These are phyloP conservation scores for Tenthredo livida DNA, from an alignment of 2,888 invertebrate species.

Conservation along the genomic window DNA sequence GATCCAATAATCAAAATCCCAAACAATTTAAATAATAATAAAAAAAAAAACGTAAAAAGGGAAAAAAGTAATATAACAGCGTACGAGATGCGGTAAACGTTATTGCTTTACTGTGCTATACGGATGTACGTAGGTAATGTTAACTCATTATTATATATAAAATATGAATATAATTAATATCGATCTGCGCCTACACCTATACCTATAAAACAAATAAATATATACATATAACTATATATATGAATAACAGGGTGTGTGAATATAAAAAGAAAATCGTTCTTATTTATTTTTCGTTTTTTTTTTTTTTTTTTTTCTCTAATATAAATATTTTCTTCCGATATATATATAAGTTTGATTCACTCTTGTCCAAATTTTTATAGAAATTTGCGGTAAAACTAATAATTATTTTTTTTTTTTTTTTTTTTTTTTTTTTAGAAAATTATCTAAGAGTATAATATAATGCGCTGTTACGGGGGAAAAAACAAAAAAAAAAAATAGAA, in stretches of 20 bases:
- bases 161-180: constrained; percentile 22
- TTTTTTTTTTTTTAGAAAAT: background rate
- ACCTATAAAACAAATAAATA: constrained; percentile 19
- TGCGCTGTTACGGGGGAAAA: no score
- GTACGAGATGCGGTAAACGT: background rate
- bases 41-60: background rate
- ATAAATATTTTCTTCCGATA: background rate
- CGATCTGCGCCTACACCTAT: constrained; percentile 42
- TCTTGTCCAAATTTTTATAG: background rate
- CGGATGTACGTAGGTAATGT: background rate
- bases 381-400: background rate
- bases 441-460: no score
- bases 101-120: background rate
- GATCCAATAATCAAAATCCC: constrained; percentile 43
- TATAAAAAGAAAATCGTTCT: background rate
- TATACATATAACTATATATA: constrained; percentile 16
- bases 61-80: background rate
- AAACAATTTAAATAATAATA: background rate
- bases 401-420: background rate
- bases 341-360: background rate
- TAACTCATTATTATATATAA: background rate
- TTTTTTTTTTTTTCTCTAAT: background rate
- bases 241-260: background rate
- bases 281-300: background rate
- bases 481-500: background rate